Evolutionary conservation across 2,113 vertebrate species (phyloP), one percentile per base, ranked within the genome.

Genomic region (Dendropsophus ebraccatus): DNA sequence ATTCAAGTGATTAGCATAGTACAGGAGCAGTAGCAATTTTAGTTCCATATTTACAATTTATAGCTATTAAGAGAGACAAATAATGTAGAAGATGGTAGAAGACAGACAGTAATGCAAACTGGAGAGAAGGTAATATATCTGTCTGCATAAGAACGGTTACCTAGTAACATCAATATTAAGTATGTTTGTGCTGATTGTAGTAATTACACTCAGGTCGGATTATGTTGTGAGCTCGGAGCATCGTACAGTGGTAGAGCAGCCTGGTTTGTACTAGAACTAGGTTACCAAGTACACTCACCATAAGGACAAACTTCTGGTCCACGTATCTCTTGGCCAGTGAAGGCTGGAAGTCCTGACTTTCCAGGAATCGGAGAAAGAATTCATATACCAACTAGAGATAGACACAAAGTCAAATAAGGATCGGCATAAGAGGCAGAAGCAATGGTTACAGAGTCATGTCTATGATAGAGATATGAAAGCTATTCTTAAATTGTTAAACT

Each of bases 271-370:
- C 11, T 56, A 37, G 14, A 5, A 30, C 67, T 23, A 72, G 7
- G 32, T 54, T 25, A 56, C 14, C 28, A 41, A 58, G n/a, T 47
- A 30, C 23, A 83, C 90, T 90, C 90, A 97, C 96, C 96, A 97
- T 95, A 88, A 97, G 88, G 77, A 97, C 96, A 91, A 97, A 97
- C 90, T 97, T 97, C 93, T 98, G 97, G 92, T 98, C 97, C 78
- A 98, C 96, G 13, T 97, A 97, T 90, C 96, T 95, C 91, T 98
- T 98, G 88, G 97, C 97, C 92, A 98, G 95, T 4, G 96, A 96
- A 50, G 96, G 97, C 90, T 97, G 96, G 92, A 98, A 98, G 90
- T 98, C 97, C 2, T 96, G 96, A 88, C 96, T 97, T 93, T 98
- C 97, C 90, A 98, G 92, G 91, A 97, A 97, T 85, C 97, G 95